Evolutionary conservation across 2,888 invertebrate genomes (phyloP), one percentile per base, ranked within the genome.

Genomic region (Campoletis raptor): DNA sequence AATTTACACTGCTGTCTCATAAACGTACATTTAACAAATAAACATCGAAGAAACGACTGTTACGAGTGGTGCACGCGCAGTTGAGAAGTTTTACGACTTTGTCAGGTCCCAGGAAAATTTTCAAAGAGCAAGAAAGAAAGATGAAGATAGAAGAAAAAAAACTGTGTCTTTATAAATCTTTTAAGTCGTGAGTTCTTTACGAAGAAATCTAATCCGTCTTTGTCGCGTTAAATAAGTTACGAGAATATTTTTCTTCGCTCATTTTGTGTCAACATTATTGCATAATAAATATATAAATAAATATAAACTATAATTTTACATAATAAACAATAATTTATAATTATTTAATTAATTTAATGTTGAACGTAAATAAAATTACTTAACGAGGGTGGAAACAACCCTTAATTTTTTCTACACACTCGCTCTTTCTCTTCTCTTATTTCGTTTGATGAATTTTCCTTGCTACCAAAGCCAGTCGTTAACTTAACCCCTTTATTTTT

Each of bases 1-100:
- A 85, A 85, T 85, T 85, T 57, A 84, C 84, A 18, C 57, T 9
- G 81, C 84, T 81, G 84, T 85, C 84, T 85, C 84, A 85, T 85
- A 85, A 85, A 85, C 84, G 80, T 85, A 76, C 76, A 76, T 74
- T 81, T 70, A 52, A 74, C 74, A 57, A 76, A 78, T 78, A 78
- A 78, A 78, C 66, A 54, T 66, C 54, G 52, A 52, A 67, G 67
- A 67, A 24, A 54, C 40, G 67, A 67, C 78, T 24, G 64, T 72
- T 72, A 72, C 48, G 72, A 72, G 52, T 52, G 36, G 45, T 30
- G 36, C 45, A 30, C 30, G 61, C 52, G 78, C 45, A 40, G 24
- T 67, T 40, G 70, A 45, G 66, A 30, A 70, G 54, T 78, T 78
- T 78, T 83, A 64, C 83, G 77, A 67, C 69, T 78, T 8, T 42